These are phyloP conservation scores for Paraescarpia echinospica DNA, from an alignment of 1,140 invertebrate species.

Conservation along the genomic window DNA sequence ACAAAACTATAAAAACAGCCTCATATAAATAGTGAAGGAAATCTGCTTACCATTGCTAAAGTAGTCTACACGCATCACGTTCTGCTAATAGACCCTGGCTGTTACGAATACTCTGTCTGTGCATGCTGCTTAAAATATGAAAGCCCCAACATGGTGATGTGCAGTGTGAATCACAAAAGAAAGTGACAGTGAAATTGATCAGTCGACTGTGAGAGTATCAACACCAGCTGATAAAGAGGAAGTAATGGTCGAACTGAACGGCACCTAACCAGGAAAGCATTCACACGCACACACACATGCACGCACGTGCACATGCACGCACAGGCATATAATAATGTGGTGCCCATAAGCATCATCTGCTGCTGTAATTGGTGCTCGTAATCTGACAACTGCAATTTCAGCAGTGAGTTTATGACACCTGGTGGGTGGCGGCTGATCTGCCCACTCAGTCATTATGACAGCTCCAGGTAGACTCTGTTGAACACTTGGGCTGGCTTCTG, in stretches of 20 bases:
- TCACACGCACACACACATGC: too few species aligned
- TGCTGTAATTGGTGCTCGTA: not conserved
- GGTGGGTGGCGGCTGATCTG: not conserved
- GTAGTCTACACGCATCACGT: too few species aligned
- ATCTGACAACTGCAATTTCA: not conserved
- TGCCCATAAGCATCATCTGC: not conserved
- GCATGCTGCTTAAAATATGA: too few species aligned
- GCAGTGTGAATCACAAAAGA: too few species aligned
- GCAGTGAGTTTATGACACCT: constrained; percentile 8
- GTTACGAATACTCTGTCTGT: too few species aligned
- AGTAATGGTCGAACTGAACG: not conserved
- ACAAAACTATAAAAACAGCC: too few species aligned
- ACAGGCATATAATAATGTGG: not conserved
- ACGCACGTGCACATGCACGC: too few species aligned
- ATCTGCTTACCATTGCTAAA: too few species aligned
- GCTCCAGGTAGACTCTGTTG: not conserved
- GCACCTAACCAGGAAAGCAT: not conserved
- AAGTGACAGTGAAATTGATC: too few species aligned
- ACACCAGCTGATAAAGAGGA: not conserved
- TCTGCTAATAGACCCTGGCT: too few species aligned
- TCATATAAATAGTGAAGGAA: too few species aligned
- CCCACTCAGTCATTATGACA: not conserved
- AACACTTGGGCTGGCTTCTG: not conserved
- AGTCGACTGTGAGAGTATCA: not conserved
- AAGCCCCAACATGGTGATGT: too few species aligned